Evolutionary conservation across 2,888 invertebrate genomes (phyloP), one percentile per base, ranked within the genome.

Genomic region (Neoscelio sp.): DNA sequence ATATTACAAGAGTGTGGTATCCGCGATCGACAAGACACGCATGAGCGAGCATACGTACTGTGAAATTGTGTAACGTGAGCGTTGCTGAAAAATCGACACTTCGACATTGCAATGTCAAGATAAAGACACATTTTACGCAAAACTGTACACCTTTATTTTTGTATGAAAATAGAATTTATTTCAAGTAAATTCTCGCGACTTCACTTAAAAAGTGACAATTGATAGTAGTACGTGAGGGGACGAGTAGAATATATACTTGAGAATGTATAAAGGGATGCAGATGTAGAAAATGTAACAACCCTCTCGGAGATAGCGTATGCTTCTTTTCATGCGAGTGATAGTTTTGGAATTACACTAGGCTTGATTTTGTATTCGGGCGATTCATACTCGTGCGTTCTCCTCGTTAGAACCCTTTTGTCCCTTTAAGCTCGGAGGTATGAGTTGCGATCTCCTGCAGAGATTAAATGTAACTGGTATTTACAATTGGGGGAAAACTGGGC

Each of bases 321-420:
- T 71, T 77, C 67, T 78, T 73, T 78, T 78, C 78, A 73, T 73
- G 73, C 78, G 78, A 73, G 46, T 73, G 73, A 78, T 78, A 77
- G 73, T 78, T 78, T 78, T 64, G 67, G 67, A 78, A 78, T 78
- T 78, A 74, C 68, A 73, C 48, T 48, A 48, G 68, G 68, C 64
- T 42, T 50, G 64, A 65, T 78, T 73, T 62, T 44, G 78, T 78
- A 56, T 48, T 67, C 54, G 50, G 44, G 52, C 54, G 52, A 48
- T 26, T 70, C 44, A 44, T 35, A 46, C 76, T 52, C 64, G 50
- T 44, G 60, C 15, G 33, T 44, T 67, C 54, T 42, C 71, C 65
- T 73, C 78, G 73, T 68, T 68, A 65, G 30, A 64, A 64, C 56
- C 68, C 68, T 78, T 73, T 68, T 68, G 78, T 78, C 67, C 54